phyloP scores from a whole-genome alignment of 2,797 vertebrate genomes.

The Mormyrus hasselquistii region DNA sequence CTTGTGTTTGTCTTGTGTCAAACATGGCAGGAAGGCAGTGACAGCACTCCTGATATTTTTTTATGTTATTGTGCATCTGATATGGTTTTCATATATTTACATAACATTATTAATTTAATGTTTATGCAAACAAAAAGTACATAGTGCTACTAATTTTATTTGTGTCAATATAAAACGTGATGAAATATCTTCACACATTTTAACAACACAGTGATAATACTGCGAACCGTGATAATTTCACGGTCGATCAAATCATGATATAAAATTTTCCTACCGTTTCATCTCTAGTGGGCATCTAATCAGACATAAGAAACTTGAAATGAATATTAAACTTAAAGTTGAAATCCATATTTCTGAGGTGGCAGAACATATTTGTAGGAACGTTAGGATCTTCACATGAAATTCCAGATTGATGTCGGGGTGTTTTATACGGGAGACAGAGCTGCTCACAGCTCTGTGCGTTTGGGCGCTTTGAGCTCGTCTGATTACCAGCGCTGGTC shows the following conservation, averaged over 20 bases:
- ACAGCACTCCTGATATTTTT: neutral
- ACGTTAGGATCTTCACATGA: neutral
- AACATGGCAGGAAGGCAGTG: neutral
- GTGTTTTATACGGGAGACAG: neutral
- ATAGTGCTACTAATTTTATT: neutral
- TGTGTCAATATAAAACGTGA: neutral
- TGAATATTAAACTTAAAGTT: neutral
- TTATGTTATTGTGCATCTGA: neutral
- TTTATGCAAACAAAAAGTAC: neutral
- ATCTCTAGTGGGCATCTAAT: neutral
- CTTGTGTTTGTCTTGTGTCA: neutral
- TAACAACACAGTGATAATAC: neutral
- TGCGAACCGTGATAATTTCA: neutral
- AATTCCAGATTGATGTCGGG: neutral
- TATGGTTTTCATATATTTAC: neutral
- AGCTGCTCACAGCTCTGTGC: neutral
- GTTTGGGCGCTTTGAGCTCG: conserved; percentile 21
- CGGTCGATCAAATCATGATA: neutral
- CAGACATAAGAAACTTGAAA: neutral
- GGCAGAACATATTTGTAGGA: neutral
- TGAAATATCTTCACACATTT: neutral
- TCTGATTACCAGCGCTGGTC: conserved; percentile 30
- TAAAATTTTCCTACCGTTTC: neutral
- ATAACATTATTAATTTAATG: neutral
- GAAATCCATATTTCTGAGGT: neutral